A percentile compares a stretch with the other conserved stretches of the same genome.
Evolutionary conservation across 1,140 invertebrate genomes (phyloP).

Genomic region (Saccostrea echinata): DNA sequence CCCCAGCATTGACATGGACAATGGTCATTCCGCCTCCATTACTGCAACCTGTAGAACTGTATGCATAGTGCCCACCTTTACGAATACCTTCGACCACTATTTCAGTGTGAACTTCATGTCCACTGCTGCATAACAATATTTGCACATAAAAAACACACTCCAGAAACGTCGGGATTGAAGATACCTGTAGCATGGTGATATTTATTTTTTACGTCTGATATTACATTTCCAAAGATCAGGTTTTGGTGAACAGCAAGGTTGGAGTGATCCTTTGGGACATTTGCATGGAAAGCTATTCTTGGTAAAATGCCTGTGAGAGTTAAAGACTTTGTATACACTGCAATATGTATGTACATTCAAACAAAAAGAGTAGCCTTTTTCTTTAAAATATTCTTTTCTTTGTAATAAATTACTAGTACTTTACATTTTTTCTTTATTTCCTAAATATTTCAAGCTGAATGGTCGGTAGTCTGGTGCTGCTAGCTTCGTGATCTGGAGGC

Average conservation of each 20-base stretch:
- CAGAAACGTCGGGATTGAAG: neutral
- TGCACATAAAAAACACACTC: neutral
- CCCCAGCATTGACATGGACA: neutral
- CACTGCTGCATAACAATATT: neutral
- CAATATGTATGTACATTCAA: too few species aligned
- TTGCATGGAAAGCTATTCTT: constrained; percentile 14
- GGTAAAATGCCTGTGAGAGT: neutral
- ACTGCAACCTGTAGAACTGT: neutral
- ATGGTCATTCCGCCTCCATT: neutral
- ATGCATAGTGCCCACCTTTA: neutral
- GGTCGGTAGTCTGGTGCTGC: too few species aligned
- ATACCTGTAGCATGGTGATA: neutral
- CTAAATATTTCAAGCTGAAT: too few species aligned
- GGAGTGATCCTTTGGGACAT: neutral
- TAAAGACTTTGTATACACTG: too few species aligned
- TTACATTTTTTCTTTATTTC: too few species aligned
- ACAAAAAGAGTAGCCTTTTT: too few species aligned
- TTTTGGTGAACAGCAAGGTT: neutral
- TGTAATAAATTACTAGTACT: too few species aligned
- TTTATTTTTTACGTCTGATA: neutral
- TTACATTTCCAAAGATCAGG: constrained; percentile 2
- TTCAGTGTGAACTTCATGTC: neutral
- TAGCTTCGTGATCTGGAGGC: too few species aligned
- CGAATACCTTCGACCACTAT: neutral
- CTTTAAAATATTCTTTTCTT: too few species aligned